Evolutionary conservation across 2,113 vertebrate species (phyloP), one percentile per base, ranked within the genome.

Genomic region (Notarius quadriscutis): DNA sequence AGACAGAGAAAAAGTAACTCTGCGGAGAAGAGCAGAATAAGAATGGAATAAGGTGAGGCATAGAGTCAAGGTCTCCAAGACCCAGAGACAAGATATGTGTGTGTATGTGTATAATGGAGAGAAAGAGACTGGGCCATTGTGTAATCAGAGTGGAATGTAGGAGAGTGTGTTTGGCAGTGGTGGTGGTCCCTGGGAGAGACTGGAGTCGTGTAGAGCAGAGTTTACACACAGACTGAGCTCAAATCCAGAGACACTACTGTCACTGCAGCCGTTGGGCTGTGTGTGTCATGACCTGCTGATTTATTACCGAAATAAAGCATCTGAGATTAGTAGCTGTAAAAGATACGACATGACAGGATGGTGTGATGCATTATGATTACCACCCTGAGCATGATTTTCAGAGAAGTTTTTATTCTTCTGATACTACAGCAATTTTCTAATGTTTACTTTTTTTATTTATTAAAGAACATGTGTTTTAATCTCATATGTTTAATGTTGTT

Each of bases 141-240:
- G 87, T 90, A 57, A 91, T 92, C 91, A 91, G 92, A 80, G 86
- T 89, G 58, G 84, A 89, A 91, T 72, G 53, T 90, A 91, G 84
- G 53, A 85, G 82, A 84, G 79, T 85, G 34, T 92, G 86, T 88
- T 89, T 90, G 82, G 88, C 87, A 88, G 75, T 63, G 48, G 57
- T 75, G 75, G 25, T 63, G 27, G 34, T 88, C 86, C 87, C 84
- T 77, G 71, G 74, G 75, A 84, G 89, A 62, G 84, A n/a, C 87
- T 53, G 58, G 41, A 74, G 63, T 34, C 30, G 30, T 69, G 71
- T 67, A 67, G 80, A 79, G 41, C 69, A 51, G 60, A 48, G 34
- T 83, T 69, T 85, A 85, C 71, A 62, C 71, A 14, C 18, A 67
- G 20, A 51, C 71, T 67, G 79, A 34, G n/a, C 63, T 81, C 51